Evolutionary conservation across 1,140 invertebrate species (phyloP), one percentile per base, ranked within the genome.

Genomic region (Chlorops oryzae): DNA sequence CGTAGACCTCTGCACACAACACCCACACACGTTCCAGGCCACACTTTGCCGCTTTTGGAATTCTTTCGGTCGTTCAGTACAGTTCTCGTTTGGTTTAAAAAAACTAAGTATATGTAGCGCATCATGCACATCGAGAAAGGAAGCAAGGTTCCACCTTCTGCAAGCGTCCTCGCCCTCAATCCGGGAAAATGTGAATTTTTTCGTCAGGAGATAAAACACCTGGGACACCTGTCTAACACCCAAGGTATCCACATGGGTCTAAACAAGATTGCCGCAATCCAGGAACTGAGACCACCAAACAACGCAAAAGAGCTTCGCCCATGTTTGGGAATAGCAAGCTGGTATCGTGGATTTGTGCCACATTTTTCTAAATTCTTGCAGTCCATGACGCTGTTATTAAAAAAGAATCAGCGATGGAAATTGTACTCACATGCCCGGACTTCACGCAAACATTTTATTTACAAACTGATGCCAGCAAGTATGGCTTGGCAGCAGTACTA

Each of bases 281-380:
- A 25, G 70, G 5, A 66, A 65, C 47, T 44, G n/a, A n/a, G 56
- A 2, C 21, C 44, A 20, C 59, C 70, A 0, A 56, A 20, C 18
- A 72, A 50, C 20, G 6, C 52, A 0, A 64, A 58, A 3, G 56
- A 74, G 40, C 34, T 76, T 0, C 61, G 66, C 24, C 44, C 54
- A 13, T 74, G 73, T 48, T 28, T 74, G 6, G 72, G 70, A 0
- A 54, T 74, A 17, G 42, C 57, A 0, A 59, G 59, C 2, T 75
- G 61, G 47, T 75, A 73, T 38, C 49, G 70, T 6, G 43, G 59
- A 9, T 75, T 72, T 44, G 60, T 74, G 25, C 38, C 42, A 0
- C 44, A 61, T 18, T 74, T 68, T 49, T 46, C 64, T 0, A 45
- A 53, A 22, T 41, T 63, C 1, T 42, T 61, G 1, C 55, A 62